Conservation (phyloP, 2,888 invertebrate genomes). For the Muscina levida region DNA sequence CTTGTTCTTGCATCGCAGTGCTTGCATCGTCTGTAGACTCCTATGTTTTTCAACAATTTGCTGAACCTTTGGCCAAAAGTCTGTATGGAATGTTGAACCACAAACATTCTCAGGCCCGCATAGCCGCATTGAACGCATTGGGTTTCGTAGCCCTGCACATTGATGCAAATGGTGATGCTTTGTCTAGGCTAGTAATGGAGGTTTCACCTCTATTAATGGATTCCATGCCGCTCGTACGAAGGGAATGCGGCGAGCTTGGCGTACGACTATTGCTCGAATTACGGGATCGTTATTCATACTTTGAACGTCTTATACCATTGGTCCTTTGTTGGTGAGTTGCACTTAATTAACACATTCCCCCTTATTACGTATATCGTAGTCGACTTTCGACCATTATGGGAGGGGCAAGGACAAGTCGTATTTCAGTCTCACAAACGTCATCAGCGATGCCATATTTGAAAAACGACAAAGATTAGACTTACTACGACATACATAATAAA, state of each 20-base stretch:
- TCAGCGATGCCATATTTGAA: no score
- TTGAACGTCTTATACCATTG: conserved; percentile 91
- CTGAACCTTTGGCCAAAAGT: conserved; percentile 87
- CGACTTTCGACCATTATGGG: no score
- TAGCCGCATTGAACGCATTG: conserved; percentile 87
- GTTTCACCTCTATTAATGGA: conserved; percentile 94
- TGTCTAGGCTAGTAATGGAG: conserved; percentile 88
- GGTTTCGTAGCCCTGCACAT: conserved; percentile 83
- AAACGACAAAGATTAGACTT: no score
- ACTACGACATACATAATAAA: no score
- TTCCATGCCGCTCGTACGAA: conserved; percentile 88
- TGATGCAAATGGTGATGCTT: conserved; percentile 84
- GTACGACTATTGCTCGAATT: conserved; percentile 89
- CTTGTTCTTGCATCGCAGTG: conserved; percentile 86
- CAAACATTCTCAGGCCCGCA: conserved; percentile 90
- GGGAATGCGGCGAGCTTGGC: conserved; percentile 88
- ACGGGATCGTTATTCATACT: conserved; percentile 93
- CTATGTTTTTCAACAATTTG: conserved; percentile 87
- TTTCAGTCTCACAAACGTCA: no score
- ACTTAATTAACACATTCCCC: no score
- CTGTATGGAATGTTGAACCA: conserved; percentile 87
- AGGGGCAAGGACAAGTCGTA: no score
- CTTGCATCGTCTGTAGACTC: conserved; percentile 82
- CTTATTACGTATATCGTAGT: no score
- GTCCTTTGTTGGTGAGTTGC: conserved; percentile 88